These are phyloP conservation scores for Hylomyscus alleni DNA, from an alignment of 2,797 vertebrate genomes.

Conservation along the genomic window DNA sequence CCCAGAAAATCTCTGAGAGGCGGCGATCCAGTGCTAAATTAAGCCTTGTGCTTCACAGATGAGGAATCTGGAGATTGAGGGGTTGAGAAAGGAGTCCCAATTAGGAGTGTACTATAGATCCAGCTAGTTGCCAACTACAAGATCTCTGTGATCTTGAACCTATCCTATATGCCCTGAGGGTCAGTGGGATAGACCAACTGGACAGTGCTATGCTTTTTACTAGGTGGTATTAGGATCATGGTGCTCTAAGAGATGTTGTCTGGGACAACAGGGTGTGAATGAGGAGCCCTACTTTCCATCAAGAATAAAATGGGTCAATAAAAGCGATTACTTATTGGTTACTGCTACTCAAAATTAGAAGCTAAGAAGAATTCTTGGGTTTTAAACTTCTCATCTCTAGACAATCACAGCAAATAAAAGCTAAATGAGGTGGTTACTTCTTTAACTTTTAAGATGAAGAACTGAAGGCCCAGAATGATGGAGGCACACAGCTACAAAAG, in stretches of 20 bases:
- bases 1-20: not conserved
- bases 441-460: not conserved
- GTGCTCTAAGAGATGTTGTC: not conserved
- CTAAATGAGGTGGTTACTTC: not conserved
- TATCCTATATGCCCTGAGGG: not conserved
- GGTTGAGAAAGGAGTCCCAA: not conserved
- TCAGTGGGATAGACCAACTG: not conserved
- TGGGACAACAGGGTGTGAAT: not conserved
- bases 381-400: not conserved
- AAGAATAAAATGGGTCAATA: not conserved
- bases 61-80: conserved; percentile 11
- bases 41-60: not conserved
- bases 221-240: not conserved
- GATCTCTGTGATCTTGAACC: not conserved
- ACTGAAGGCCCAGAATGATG: not conserved
- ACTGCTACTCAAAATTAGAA: not conserved
- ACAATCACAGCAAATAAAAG: not conserved
- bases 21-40: not conserved
- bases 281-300: not conserved
- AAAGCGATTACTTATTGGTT: not conserved
- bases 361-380: not conserved
- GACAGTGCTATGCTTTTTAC: not conserved
- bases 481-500: not conserved
- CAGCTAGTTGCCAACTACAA: not conserved
- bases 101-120: not conserved